These are phyloP conservation scores for Xylota segnis DNA, from an alignment of 2,888 invertebrate species.

Conservation along the genomic window DNA sequence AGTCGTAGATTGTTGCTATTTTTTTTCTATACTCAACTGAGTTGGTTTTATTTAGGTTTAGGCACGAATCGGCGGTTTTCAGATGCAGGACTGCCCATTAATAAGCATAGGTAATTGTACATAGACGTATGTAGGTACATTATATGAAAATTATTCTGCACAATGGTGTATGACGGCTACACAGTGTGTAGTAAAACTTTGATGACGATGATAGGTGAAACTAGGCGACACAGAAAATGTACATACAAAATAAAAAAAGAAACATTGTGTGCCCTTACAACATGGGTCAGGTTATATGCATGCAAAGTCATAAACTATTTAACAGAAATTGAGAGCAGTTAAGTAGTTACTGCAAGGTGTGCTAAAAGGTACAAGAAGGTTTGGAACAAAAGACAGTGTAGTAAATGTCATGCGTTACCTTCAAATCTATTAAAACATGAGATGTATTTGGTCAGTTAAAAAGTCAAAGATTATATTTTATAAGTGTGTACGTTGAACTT, in stretches of 20 bases:
- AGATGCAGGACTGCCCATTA: conserved; percentile 64
- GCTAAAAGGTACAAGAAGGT: neutral
- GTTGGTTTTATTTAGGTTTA: conserved; percentile 47
- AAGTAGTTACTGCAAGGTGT: neutral
- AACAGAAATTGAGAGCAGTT: neutral
- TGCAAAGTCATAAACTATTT: conserved; percentile 17
- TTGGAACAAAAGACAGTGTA: no score
- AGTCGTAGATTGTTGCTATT: conserved; percentile 37
- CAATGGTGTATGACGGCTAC: conserved; percentile 62
- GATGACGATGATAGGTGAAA: conserved; percentile 39
- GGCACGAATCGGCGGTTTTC: conserved; percentile 69
- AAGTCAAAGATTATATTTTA: no score
- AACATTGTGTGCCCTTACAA: conserved; percentile 27
- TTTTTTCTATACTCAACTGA: conserved; percentile 14
- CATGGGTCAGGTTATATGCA: conserved; percentile 20
- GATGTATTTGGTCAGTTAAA: no score
- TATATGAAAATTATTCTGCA: conserved; percentile 58
- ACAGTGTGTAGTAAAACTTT: neutral
- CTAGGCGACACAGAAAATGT: conserved; percentile 39
- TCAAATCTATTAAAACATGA: no score
- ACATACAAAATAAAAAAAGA: neutral
- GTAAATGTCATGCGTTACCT: no score
- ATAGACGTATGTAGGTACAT: neutral
- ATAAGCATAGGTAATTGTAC: conserved; percentile 28
- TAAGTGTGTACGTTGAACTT: no score